Base-by-base conservation (phyloP, 1,140 invertebrate species). In the Pseudomyrmex concolor region DNA sequence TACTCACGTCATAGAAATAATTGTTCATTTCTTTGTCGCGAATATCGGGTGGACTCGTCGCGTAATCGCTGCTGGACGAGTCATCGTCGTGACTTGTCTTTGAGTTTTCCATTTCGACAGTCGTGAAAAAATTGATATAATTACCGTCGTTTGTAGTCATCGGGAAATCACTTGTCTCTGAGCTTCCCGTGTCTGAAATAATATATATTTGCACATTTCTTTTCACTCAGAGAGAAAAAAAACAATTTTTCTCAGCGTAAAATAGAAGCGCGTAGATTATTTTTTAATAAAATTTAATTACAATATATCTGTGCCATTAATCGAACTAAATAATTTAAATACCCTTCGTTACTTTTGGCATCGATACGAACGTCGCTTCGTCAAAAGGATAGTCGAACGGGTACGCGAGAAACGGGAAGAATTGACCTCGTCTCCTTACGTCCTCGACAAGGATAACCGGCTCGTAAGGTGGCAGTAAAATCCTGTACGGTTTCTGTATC, bases 381-480 rank as follows among this genome's bases (percentile, higher is more conserved):
- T 62, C 43, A n/a, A 63, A 57, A 10, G 76, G 8, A 4, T 63
- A 19, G 15, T 67, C 60, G 4, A 62, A 15, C 43, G 64, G n/a
- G 1, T 67, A 43, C 55, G 51, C 54, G n/a, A 85, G 45, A 50
- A 81, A 67, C 10, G 68, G 50, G 9, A 63, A 45, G 2, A 55
- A 15, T 22, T 80, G 48, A 9, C n/a, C 51, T 57, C 19, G 63
- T 59, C 2, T 70, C 0, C 12, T 34, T 12, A 9, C 12, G 15
- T 43, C 43, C 12, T 78, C 64, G 54, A 78, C 54, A 9, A 78
- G 51, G 10, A 78, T 59, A 54, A 71, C 76, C n/a, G 76, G 76
- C 12, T 60, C 67, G n/a, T 86, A 83, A 0, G 63, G 63, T 0
- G 84, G 77, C 50, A 83, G 8, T 15, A 83, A 25, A 57, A 83